These are phyloP conservation scores for Triops cancriformis DNA, from an alignment of 1,140 invertebrate genomes.

Conservation along the genomic window DNA sequence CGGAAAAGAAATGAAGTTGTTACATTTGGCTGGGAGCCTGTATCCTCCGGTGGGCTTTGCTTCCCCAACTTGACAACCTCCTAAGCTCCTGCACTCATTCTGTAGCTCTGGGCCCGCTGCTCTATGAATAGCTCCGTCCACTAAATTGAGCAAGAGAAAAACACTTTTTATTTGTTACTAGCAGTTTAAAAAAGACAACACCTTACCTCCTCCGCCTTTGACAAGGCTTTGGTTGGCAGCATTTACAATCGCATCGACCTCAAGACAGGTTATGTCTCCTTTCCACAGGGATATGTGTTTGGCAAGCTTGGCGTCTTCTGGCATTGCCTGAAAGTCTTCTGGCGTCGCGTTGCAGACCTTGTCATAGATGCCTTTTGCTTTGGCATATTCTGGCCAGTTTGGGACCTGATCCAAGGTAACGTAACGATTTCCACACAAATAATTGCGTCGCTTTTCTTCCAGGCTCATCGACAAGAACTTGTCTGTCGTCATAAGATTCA, in stretches of 20 bases:
- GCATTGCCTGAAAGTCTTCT: background rate
- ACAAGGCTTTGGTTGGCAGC: slow-evolving; percentile 70
- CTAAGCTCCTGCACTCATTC: slow-evolving; percentile 60
- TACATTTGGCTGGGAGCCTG: slow-evolving; percentile 60
- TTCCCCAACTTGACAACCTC: slow-evolving; percentile 64
- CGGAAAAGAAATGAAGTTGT: slow-evolving; percentile 17
- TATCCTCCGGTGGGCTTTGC: slow-evolving; percentile 76
- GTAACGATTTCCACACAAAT: slow-evolving; percentile 42
- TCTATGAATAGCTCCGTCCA: slow-evolving; percentile 77
- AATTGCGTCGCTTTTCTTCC: slow-evolving; percentile 48
- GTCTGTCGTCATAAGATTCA: slow-evolving; percentile 36
- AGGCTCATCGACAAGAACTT: slow-evolving; percentile 46
- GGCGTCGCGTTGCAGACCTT: background rate
- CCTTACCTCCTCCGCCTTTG: slow-evolving; percentile 65
- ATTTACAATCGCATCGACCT: slow-evolving; percentile 87
- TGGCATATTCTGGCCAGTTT: slow-evolving; percentile 45
- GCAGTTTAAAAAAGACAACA: slow-evolving; percentile 22
- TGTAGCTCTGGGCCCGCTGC: slow-evolving; percentile 57
- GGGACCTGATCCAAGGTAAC: slow-evolving; percentile 45
- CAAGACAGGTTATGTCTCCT: slow-evolving; percentile 79
- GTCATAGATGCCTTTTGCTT: background rate
- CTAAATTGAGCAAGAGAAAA: slow-evolving; percentile 35
- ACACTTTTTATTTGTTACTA: background rate
- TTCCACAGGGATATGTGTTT: slow-evolving; percentile 40
- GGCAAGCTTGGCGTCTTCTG: slow-evolving; percentile 7